phyloP scores from a whole-genome alignment of 2,797 vertebrate species.

The Anas bahamensis region DNA sequence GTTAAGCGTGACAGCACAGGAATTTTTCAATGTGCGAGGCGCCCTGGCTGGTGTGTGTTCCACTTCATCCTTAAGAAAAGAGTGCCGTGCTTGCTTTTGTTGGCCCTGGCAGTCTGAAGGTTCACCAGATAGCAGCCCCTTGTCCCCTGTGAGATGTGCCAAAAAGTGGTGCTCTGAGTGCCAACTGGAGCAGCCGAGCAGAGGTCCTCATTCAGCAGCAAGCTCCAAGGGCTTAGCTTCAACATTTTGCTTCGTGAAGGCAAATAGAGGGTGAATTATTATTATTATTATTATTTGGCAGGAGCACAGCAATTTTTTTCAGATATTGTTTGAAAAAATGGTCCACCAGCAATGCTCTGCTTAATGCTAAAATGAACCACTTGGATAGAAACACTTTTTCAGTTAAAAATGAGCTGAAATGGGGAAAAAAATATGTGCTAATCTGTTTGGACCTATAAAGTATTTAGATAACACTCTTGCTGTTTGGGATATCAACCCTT shows the following conservation, averaged over 20 bases:
- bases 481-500: background rate
- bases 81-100: background rate
- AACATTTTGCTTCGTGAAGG: background rate
- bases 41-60: background rate
- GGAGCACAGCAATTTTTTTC: background rate
- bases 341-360: background rate
- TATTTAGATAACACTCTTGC: background rate
- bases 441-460: background rate
- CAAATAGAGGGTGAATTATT: background rate
- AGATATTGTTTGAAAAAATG: background rate
- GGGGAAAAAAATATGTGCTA: background rate
- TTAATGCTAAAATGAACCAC: background rate
- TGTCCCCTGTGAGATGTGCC: rapidly evolving
- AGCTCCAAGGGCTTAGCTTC: background rate
- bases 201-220: background rate
- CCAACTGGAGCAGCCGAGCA: background rate
- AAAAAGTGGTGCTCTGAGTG: background rate
- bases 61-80: background rate
- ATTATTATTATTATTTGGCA: too few species aligned
- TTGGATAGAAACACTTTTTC: background rate
- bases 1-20: conserved; percentile 52
- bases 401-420: background rate
- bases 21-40: conserved; percentile 40
- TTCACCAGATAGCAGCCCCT: background rate
- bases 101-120: background rate